Evolutionary conservation across 2,888 invertebrate genomes (phyloP), one percentile per base, ranked within the genome.

Genomic region (Leptinotarsa tumamoca): DNA sequence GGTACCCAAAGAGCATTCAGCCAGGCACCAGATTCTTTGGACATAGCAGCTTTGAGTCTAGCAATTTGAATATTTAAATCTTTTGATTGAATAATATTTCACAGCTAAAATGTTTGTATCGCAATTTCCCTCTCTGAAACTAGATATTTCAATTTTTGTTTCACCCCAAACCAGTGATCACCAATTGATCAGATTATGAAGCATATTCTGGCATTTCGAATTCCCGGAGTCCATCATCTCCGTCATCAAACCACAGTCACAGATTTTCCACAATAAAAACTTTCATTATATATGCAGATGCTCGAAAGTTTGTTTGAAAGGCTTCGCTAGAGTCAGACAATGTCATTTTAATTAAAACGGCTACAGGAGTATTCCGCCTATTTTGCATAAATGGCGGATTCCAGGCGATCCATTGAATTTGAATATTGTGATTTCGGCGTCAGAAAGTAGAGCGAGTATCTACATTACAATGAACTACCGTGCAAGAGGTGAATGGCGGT

Each of bases 341-440:
- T 77, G 74, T 77, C 74, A 72, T 69, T 74, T 77, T 77, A 77
- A 77, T 77, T 77, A 74, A 77, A 77, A 72, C 72, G 51, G 72
- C 56, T 75, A 67, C 56, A 74, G 74, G 74, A 33, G 68, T 67
- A 58, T 63, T 68, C 69, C 51, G 69, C 67, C 77, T 77, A 61
- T 71, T 77, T 77, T 74, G 74, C 77, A 77, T 77, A 77, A 74
- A 77, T 74, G 72, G 71, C 58, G 74, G 69, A 74, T 71, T 72
- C 72, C 67, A 70, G 63, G 73, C 70, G 72, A 74, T 74, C 77
- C 72, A 74, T 77, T 77, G 74, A 77, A 77, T 77, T 77, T 71
- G 76, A 75, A 75, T 75, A 75, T 75, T 75, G 75, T 72, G 72
- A 75, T 75, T 66, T 72, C n/a, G 72, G 68, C 56, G 56, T 68